Evolutionary conservation across 1,140 invertebrate genomes (phyloP).

Genomic region (Hylaeus anthracinus): DNA sequence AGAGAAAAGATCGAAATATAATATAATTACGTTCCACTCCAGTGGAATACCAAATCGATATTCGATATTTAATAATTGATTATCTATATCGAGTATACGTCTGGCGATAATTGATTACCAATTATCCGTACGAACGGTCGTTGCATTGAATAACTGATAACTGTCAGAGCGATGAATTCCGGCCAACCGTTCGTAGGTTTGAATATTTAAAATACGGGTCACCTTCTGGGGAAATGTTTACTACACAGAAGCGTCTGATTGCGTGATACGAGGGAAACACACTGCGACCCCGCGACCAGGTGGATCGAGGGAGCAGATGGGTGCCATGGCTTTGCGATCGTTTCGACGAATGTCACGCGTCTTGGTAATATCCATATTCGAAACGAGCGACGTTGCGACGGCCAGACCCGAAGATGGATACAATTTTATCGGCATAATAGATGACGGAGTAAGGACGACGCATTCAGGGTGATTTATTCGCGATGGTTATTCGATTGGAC

Average conservation of each 20-base stretch:
- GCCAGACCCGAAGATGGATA: not conserved
- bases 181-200: not conserved
- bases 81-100: no score
- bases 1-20: no score
- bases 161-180: not conserved
- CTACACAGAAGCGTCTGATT: not conserved
- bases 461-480: no score
- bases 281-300: not conserved
- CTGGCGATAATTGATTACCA: not conserved
- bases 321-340: not conserved
- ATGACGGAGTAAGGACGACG: no score
- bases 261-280: not conserved
- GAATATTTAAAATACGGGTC: not conserved
- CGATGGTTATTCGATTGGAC: no score
- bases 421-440: no score
- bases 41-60: no score
- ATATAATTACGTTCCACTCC: no score
- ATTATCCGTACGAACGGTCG: conserved; percentile 1
- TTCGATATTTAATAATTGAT: no score
- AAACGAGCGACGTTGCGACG: conserved; percentile 38
- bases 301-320: not conserved
- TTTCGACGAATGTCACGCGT: not conserved
- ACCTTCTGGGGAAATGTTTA: not conserved
- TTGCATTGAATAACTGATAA: not conserved
- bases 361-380: not conserved